Conservation (phyloP, 2,888 invertebrate genomes). For the Acanthacorydalis orientalis region DNA sequence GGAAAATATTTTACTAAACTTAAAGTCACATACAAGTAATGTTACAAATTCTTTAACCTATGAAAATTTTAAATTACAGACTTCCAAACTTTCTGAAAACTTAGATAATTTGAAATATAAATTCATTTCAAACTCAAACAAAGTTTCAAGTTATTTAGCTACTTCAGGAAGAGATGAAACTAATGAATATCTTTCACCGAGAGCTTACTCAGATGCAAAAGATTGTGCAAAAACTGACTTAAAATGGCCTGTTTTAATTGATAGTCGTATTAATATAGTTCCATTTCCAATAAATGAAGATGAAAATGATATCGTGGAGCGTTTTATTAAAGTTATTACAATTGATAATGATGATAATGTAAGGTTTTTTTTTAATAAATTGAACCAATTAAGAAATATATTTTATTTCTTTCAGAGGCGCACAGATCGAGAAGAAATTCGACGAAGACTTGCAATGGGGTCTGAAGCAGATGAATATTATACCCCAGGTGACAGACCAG, state of each 20-base stretch:
- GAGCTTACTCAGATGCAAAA: slow-evolving; percentile 31
- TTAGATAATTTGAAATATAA: slow-evolving; percentile 21
- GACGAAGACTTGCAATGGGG: slow-evolving; percentile 73
- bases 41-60: slow-evolving; percentile 21
- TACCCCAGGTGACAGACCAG: slow-evolving; percentile 47
- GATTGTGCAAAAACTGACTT: slow-evolving; percentile 30
- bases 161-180: slow-evolving; percentile 20
- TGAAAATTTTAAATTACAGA: slow-evolving; percentile 19
- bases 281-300: slow-evolving; percentile 29
- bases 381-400: slow-evolving; percentile 1
- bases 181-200: slow-evolving; percentile 34
- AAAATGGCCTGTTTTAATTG: slow-evolving; percentile 36
- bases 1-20: slow-evolving; percentile 26
- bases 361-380: slow-evolving; percentile 1
- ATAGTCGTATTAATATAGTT: slow-evolving; percentile 27
- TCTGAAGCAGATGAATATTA: slow-evolving; percentile 59
- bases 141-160: slow-evolving; percentile 20
- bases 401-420: slow-evolving; percentile 46
- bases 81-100: slow-evolving; percentile 21
- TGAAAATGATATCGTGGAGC: slow-evolving; percentile 37
- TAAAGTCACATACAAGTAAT: slow-evolving; percentile 28
- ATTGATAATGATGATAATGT: slow-evolving; percentile 26
- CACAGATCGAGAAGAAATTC: slow-evolving; percentile 85
- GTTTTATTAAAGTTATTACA: slow-evolving; percentile 36
- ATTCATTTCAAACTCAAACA: slow-evolving; percentile 20